phyloP scores from a whole-genome alignment of 2,113 vertebrate genomes.

The Leucosticte australis region DNA sequence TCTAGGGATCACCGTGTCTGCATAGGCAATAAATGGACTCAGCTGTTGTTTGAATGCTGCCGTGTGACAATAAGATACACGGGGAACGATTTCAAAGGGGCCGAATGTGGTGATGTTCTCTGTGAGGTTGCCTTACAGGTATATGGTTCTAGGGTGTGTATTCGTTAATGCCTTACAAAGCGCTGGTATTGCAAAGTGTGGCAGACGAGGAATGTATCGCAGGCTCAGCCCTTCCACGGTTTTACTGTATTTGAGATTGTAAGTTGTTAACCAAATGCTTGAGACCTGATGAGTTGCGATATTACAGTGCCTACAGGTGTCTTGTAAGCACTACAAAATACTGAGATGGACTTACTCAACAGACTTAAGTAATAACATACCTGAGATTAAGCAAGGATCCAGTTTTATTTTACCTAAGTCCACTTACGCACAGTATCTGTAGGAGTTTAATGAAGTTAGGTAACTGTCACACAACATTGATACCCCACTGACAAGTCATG shows the following conservation, averaged over 20 bases:
- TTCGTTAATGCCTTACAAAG: fast-evolving
- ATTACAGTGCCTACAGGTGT: background rate
- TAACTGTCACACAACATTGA: background rate
- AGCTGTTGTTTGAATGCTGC: background rate
- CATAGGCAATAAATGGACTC: background rate
- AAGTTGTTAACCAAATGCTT: fast-evolving
- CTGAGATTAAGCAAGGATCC: background rate
- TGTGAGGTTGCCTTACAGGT: background rate
- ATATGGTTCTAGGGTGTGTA: fast-evolving
- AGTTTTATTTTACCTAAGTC: conserved; percentile 4
- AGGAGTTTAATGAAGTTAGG: background rate
- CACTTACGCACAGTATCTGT: background rate
- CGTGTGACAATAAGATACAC: fast-evolving
- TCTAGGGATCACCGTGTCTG: background rate
- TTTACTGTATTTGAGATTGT: background rate
- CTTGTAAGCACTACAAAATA: background rate
- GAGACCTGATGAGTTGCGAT: fast-evolving
- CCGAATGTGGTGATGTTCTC: fast-evolving
- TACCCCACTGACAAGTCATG: background rate
- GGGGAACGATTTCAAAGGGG: fast-evolving
- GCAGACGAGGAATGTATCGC: background rate
- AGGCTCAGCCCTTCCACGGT: background rate
- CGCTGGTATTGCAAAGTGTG: background rate
- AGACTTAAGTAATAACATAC: conserved; percentile 6
- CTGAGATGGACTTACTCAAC: background rate